Conservation (phyloP, 2,797 vertebrate genomes). For the Enteromius thamalakanensis region DNA sequence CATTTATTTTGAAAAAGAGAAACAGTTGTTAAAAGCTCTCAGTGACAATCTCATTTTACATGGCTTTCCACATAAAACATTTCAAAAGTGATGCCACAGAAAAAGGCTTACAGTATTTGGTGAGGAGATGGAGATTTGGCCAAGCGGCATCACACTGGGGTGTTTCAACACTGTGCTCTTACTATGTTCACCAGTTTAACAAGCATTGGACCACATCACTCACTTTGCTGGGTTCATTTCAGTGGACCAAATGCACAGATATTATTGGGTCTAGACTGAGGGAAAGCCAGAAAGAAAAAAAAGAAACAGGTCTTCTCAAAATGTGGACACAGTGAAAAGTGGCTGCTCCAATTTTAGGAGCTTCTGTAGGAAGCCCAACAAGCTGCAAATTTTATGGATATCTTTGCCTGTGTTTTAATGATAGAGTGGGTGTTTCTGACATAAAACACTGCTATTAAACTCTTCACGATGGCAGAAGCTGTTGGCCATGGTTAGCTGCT, state of each 20-base stretch:
- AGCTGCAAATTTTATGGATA: constrained; percentile 61
- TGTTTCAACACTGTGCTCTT: constrained; percentile 37
- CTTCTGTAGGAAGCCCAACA: constrained; percentile 53
- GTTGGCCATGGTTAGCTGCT: constrained; percentile 36
- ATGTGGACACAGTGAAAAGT: constrained; percentile 3
- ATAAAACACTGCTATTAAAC: constrained; percentile 58
- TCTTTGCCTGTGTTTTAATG: constrained; percentile 58
- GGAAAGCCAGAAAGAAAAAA: constrained; percentile 4
- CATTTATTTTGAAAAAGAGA: constrained; percentile 65
- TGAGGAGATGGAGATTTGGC: constrained; percentile 47
- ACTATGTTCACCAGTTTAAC: constrained; percentile 51
- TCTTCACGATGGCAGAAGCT: constrained; percentile 45
- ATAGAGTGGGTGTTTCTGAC: constrained; percentile 48
- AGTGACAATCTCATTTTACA: constrained; percentile 60
- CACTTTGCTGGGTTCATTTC: constrained; percentile 35
- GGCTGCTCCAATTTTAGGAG: constrained; percentile 32
- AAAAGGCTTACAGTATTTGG: constrained; percentile 27
- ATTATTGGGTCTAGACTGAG: constrained; percentile 38
- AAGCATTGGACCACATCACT: constrained; percentile 52
- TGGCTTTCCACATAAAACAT: constrained; percentile 62
- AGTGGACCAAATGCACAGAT: constrained; percentile 9
- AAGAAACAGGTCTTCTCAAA: neutral
- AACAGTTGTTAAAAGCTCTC: constrained; percentile 48
- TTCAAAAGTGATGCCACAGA: constrained; percentile 46
- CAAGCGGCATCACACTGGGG: constrained; percentile 24